Conservation (phyloP, 2,888 invertebrate species). For the Acleris literana region DNA sequence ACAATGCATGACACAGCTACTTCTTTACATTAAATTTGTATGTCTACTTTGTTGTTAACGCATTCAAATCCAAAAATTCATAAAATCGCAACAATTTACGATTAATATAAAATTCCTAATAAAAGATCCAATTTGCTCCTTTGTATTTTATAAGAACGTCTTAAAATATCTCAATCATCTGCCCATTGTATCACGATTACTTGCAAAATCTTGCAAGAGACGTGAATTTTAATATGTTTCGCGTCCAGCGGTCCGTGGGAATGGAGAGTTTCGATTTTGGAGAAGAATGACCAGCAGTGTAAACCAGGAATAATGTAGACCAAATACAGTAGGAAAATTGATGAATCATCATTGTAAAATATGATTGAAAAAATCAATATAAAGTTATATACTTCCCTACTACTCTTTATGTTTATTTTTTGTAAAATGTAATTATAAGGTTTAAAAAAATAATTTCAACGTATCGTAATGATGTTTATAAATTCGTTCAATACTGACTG, state of each 20-base stretch:
- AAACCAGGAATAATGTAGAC: background rate
- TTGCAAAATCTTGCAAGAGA: conserved; percentile 31
- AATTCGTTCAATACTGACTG: no score
- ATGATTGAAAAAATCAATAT: no score
- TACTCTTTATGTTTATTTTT: background rate
- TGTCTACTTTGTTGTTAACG: conserved; percentile 7
- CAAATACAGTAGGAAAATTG: conserved; percentile 13
- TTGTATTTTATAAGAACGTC: conserved; percentile 27
- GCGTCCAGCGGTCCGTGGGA: conserved; percentile 22
- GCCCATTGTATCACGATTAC: conserved; percentile 32
- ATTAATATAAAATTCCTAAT: conserved; percentile 7
- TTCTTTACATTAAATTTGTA: background rate
- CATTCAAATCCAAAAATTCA: conserved; percentile 12
- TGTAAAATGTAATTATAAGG: background rate
- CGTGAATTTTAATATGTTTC: conserved; percentile 25
- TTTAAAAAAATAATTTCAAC: no score
- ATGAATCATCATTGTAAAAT: no score
- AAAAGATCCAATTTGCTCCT: conserved; percentile 29
- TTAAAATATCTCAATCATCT: conserved; percentile 28
- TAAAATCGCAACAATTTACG: conserved; percentile 14
- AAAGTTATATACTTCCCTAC: no score
- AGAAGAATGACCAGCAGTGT: conserved; percentile 9
- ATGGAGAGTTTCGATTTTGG: conserved; percentile 5
- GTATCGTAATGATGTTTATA: no score
- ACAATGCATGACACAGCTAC: background rate